Evolutionary conservation across 2,113 vertebrate genomes (phyloP), one percentile per base, ranked within the genome.

Genomic region (Tragelaphus scriptus): DNA sequence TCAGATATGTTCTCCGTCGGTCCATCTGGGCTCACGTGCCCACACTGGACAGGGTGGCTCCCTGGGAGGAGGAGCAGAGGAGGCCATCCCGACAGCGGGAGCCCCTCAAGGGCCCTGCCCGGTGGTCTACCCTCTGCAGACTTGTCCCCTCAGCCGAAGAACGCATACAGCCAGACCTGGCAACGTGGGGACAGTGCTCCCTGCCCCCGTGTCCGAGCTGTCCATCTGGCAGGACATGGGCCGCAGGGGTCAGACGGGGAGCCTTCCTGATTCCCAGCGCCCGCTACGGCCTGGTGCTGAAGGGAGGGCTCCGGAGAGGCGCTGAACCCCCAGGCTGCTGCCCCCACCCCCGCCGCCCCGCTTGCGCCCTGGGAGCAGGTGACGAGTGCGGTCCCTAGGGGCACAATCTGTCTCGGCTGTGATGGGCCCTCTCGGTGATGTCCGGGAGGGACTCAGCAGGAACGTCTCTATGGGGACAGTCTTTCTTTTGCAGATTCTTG

Each of bases 401-500:
- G 90, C 91, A 81, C 59, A 36, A 51, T 90, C 80, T 95, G 92
- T 94, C 97, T 91, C 7, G 8, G 92, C 89, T 26, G 9, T 85
- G 95, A 90, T 1, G 88, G 94, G 65, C 85, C 85, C 95, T 96
- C 55, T n/a, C 7, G 2, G 75, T 93, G 96, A 88, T 92, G 93
- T 92, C 96, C 91, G 26, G 86, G 56, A 92, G 80, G 75, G 51
- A 95, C 56, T 92, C 91, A 95, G 96, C 97, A 95, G 61, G 96
- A 97, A 94, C 91, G 95, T 90, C 95, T 96, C 95, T 96, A 95
- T 63, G 93, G 93, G 85, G 85, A 10, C 15, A 98, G 97, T 55
- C 98, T 96, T 98, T 87, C 97, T 97, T 93, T 89, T 94, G 97
- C 90, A 79, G 94, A 75, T 97, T 94, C 97, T 98, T 14, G 3